Evolutionary conservation across 2,113 vertebrate species (phyloP).

Genomic region (Hucho hucho): DNA sequence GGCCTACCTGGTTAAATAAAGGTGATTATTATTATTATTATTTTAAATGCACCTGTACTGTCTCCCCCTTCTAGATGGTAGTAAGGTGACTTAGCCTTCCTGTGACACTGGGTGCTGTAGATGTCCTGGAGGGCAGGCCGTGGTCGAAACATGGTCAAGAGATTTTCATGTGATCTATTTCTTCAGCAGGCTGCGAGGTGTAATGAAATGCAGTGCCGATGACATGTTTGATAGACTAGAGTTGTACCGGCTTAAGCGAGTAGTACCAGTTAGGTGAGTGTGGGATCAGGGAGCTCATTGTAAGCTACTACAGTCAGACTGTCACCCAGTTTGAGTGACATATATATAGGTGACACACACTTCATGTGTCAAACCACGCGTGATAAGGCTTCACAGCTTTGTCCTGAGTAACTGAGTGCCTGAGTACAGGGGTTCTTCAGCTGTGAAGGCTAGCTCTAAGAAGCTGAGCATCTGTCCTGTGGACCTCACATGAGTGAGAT

Average conservation of each 20-base stretch:
- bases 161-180: too few species aligned
- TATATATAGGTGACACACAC: neutral
- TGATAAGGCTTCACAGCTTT: conserved; percentile 55
- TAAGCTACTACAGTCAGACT: neutral
- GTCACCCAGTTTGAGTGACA: conserved; percentile 14
- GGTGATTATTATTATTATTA: too few species aligned
- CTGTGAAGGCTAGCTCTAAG: neutral
- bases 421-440: neutral
- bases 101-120: too few species aligned
- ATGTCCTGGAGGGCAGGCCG: too few species aligned
- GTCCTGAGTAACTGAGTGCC: conserved; percentile 48
- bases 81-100: too few species aligned
- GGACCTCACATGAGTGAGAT: conserved; percentile 26
- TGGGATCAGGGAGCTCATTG: conserved; percentile 9
- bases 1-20: too few species aligned
- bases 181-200: neutral
- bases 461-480: conserved; percentile 6
- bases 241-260: neutral
- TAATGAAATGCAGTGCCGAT: neutral
- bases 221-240: conserved; percentile 9
- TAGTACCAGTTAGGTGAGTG: conserved; percentile 5
- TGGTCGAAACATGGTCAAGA: neutral
- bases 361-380: conserved; percentile 58
- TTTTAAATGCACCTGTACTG: too few species aligned
- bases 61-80: too few species aligned